Conservation (phyloP, 2,797 vertebrate species). For the Manis pentadactyla region DNA sequence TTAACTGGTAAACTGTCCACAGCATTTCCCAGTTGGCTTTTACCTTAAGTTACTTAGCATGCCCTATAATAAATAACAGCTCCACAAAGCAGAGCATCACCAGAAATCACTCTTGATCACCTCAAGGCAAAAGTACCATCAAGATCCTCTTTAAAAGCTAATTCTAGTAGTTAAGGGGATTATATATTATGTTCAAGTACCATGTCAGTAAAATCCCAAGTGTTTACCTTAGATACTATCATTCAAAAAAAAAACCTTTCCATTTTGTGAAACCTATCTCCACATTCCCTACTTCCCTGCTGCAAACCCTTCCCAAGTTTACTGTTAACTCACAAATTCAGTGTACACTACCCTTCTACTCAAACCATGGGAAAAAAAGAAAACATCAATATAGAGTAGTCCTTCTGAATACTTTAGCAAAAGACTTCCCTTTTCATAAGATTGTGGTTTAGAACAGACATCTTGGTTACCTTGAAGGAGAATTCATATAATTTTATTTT, state of each 20-base stretch:
- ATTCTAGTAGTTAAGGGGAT: conserved; percentile 3
- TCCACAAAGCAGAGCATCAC: neutral
- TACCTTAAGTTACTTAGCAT: neutral
- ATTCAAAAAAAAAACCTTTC: neutral
- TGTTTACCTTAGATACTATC: neutral
- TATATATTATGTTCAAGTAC: neutral
- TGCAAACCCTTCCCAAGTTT: neutral
- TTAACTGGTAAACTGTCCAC: neutral
- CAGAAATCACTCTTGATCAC: conserved; percentile 14
- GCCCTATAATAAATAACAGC: neutral
- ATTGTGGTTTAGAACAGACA: neutral
- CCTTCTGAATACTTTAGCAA: neutral
- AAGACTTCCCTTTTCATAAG: conserved; percentile 11
- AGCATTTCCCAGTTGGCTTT: conserved; percentile 5
- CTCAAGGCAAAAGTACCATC: neutral
- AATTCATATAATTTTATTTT: conserved; percentile 43
- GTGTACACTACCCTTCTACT: neutral
- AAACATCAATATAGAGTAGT: neutral
- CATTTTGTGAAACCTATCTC: conserved; percentile 9
- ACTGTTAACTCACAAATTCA: conserved; percentile 41
- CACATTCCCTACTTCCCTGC: neutral
- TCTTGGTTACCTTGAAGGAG: conserved; percentile 30
- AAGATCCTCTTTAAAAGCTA: neutral
- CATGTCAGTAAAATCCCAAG: neutral
- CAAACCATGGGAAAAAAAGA: conserved; percentile 14